These are phyloP conservation scores for Arizona elegans DNA, from an alignment of 2,113 vertebrate genomes.

Conservation along the genomic window DNA sequence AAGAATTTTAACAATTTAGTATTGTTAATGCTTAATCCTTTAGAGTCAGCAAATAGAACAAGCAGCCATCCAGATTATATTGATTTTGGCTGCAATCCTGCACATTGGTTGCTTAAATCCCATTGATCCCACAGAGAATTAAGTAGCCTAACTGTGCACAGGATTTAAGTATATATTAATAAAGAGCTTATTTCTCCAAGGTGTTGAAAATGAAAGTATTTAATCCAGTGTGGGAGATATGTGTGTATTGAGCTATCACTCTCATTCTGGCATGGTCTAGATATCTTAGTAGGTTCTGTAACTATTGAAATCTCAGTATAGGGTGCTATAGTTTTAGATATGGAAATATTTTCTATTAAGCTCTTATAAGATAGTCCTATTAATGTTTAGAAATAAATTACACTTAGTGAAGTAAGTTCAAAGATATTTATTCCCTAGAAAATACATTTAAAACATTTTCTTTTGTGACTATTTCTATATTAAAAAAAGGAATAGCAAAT, in stretches of 20 bases:
- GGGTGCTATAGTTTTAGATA: not conserved
- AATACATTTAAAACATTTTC: not conserved
- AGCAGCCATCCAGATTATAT: conserved; percentile 22
- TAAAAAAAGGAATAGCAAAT: not conserved
- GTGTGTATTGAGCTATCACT: not conserved
- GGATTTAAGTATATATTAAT: not conserved
- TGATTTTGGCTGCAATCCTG: conserved; percentile 3
- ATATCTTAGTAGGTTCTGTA: not conserved
- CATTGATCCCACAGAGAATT: not conserved
- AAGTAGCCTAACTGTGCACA: conserved; percentile 1
- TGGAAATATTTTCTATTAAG: not conserved
- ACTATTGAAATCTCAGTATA: not conserved
- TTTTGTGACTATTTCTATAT: not conserved
- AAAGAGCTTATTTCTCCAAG: not conserved
- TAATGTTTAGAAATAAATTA: not conserved
- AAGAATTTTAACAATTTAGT: conserved; percentile 16
- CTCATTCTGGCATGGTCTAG: not conserved
- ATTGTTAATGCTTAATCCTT: conserved; percentile 27
- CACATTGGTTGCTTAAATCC: conserved; percentile 7
- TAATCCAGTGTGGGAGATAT: not conserved
- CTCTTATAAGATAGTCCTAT: not conserved
- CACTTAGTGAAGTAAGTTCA: not conserved
- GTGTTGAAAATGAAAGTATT: not conserved
- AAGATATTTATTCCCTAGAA: not conserved
- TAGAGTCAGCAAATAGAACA: not conserved